These are phyloP conservation scores for Tauraco hartlaubi DNA, from an alignment of 2,797 vertebrate species.

Conservation along the genomic window DNA sequence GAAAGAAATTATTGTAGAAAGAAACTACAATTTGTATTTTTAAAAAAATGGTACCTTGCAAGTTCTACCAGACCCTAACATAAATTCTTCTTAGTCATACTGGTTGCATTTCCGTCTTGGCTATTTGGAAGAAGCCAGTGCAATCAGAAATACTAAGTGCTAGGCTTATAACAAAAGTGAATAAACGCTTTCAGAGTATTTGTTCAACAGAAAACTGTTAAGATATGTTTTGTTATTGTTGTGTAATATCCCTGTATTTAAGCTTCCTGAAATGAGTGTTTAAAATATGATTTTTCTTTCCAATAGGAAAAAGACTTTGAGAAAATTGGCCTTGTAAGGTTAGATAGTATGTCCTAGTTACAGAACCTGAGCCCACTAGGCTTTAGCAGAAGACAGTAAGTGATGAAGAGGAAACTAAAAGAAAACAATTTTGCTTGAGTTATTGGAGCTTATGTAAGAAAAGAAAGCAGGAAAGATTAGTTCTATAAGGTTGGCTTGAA, in stretches of 20 bases:
- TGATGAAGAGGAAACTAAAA: background rate
- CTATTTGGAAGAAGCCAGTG: background rate
- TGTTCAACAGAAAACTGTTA: background rate
- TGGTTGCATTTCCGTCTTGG: background rate
- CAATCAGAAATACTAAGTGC: background rate
- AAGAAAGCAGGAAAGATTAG: conserved; percentile 12
- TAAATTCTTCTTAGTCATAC: background rate
- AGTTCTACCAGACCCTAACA: background rate
- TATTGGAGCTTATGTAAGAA: background rate
- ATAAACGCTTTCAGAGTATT: background rate
- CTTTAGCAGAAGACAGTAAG: background rate
- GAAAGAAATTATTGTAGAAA: background rate
- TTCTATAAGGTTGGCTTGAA: background rate
- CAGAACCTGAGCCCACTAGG: background rate
- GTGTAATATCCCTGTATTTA: background rate
- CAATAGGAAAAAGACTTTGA: background rate
- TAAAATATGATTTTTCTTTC: background rate
- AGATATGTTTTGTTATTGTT: background rate
- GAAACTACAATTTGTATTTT: background rate
- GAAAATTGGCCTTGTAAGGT: background rate
- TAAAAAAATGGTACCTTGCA: background rate
- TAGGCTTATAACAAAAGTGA: background rate
- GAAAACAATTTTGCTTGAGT: conserved; percentile 27
- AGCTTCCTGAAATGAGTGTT: background rate
- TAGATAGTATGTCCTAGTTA: background rate